Conservation (phyloP, 2,797 vertebrate genomes). For the Syngnathus acus region DNA sequence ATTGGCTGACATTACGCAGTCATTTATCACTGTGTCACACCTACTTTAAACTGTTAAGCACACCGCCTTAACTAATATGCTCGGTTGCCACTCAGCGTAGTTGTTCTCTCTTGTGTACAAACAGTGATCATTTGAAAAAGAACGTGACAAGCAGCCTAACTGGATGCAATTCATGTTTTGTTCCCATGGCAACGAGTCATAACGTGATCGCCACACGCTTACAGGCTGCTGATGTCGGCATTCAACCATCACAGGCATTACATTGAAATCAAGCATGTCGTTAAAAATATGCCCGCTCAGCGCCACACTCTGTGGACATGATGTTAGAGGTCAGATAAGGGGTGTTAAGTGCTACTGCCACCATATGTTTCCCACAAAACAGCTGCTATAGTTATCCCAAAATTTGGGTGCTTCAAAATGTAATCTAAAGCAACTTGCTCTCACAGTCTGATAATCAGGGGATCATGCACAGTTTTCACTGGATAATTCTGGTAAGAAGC, state of each 20-base stretch:
- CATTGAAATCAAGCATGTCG: background rate
- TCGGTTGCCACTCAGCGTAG: slow-evolving; percentile 13
- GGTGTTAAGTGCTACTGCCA: slow-evolving; percentile 17
- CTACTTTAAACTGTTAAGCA: slow-evolving; percentile 53
- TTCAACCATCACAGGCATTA: background rate
- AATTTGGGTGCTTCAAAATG: slow-evolving; percentile 26
- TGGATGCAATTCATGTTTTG: slow-evolving; percentile 26
- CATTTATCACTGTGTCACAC: slow-evolving; percentile 50
- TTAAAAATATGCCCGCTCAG: slow-evolving; percentile 17
- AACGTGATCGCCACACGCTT: background rate
- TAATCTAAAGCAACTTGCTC: slow-evolving; percentile 34
- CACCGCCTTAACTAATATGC: slow-evolving; percentile 24
- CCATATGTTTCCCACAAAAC: slow-evolving; percentile 22
- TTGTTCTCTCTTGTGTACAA: background rate
- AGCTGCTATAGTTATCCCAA: slow-evolving; percentile 1
- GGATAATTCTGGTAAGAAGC: slow-evolving; percentile 31
- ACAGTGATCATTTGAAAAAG: background rate
- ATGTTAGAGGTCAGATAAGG: slow-evolving; percentile 32
- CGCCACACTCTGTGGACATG: slow-evolving; percentile 5
- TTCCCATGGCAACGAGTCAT: slow-evolving; percentile 58
- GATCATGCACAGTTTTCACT: slow-evolving; percentile 40
- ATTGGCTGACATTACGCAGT: slow-evolving; percentile 31
- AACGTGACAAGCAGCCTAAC: slow-evolving; percentile 34
- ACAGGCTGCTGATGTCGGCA: background rate
- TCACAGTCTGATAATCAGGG: slow-evolving; percentile 28